These are phyloP conservation scores for Psettodes erumei DNA, from an alignment of 2,113 vertebrate species.

Conservation along the genomic window DNA sequence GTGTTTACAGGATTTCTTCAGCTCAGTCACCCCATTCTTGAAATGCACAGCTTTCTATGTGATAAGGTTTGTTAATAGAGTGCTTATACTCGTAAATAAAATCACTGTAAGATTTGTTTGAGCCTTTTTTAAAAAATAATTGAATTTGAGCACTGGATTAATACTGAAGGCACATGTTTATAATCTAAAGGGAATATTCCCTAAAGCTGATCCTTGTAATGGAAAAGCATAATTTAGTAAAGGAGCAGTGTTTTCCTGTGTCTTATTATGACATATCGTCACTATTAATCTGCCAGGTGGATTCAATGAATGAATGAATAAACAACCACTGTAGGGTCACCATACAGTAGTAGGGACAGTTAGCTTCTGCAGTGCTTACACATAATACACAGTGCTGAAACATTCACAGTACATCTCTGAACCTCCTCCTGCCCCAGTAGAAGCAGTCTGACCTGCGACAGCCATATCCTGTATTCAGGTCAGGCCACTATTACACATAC, in stretches of 20 bases:
- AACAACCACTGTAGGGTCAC: slow-evolving; percentile 1
- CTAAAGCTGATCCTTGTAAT: slow-evolving; percentile 28
- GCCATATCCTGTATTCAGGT: background rate
- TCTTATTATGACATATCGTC: background rate
- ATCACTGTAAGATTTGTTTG: background rate
- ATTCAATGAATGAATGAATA: slow-evolving; percentile 25
- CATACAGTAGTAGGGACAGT: slow-evolving; percentile 8
- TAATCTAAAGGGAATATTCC: background rate
- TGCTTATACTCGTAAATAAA: slow-evolving; percentile 37
- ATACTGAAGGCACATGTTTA: slow-evolving; percentile 44
- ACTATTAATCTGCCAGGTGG: background rate
- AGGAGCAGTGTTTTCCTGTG: background rate
- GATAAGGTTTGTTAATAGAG: slow-evolving; percentile 42
- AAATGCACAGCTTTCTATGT: slow-evolving; percentile 39
- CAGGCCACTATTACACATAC: slow-evolving; percentile 21
- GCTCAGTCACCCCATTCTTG: slow-evolving; percentile 19
- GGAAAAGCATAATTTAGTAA: slow-evolving; percentile 14
- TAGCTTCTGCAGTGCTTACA: slow-evolving; percentile 43
- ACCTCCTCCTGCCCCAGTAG: background rate
- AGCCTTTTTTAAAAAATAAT: background rate
- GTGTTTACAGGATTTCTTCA: slow-evolving; percentile 33
- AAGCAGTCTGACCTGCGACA: slow-evolving; percentile 4
- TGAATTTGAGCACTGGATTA: background rate
- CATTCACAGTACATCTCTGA: slow-evolving; percentile 39
- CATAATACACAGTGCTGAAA: slow-evolving; percentile 40